phyloP scores from a whole-genome alignment of 1,140 invertebrate species.

The Musca vetustissima region DNA sequence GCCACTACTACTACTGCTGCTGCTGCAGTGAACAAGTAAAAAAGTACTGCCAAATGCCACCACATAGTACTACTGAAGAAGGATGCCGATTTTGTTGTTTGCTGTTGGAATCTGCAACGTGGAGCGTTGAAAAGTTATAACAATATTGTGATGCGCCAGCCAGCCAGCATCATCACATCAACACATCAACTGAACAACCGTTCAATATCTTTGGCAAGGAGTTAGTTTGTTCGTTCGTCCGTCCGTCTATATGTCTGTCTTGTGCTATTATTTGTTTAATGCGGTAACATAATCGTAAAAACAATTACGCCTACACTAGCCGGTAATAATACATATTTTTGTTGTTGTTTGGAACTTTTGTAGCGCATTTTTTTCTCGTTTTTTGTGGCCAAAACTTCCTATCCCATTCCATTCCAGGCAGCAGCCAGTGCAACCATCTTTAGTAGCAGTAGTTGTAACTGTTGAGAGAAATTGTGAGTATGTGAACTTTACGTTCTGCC shows the following conservation, averaged over 20 bases:
- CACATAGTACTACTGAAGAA: conserved; percentile 16
- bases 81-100: neutral
- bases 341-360: neutral
- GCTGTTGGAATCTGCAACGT: neutral
- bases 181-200: neutral
- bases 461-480: conserved; percentile 14
- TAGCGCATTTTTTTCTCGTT: neutral
- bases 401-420: neutral
- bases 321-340: conserved; percentile 1
- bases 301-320: conserved; percentile 26
- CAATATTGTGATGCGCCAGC: neutral
- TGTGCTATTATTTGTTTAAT: conserved; percentile 16
- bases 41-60: neutral
- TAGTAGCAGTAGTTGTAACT: neutral
- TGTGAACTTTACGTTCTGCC: conserved; percentile 10
- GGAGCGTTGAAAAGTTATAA: neutral
- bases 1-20: neutral
- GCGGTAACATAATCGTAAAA: conserved; percentile 27
- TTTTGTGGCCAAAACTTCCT: neutral
- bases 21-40: neutral
- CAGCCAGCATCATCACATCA: neutral
- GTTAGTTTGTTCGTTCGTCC: neutral
- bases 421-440: neutral
- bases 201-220: neutral
- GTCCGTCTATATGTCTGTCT: neutral